phyloP scores from a whole-genome alignment of 2,797 vertebrate genomes.

The Sternarchorhynchus goeldii region DNA sequence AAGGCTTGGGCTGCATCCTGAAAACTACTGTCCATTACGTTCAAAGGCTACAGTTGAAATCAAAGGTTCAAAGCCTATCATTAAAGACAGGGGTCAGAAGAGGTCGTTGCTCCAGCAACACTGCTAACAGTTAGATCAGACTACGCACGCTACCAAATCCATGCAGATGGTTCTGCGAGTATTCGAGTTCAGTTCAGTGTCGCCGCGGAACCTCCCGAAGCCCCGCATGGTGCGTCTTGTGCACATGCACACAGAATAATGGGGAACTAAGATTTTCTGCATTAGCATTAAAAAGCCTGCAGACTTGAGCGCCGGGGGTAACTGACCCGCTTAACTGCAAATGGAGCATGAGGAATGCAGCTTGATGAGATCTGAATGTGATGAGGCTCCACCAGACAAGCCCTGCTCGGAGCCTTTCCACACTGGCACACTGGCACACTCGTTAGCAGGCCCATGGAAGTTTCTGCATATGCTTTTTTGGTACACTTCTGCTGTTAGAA shows the following conservation, averaged over 20 bases:
- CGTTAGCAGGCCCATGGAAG: constrained; percentile 23
- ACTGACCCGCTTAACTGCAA: constrained; percentile 52
- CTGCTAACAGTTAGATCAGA: neutral
- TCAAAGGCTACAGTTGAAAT: neutral
- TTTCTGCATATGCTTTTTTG: constrained; percentile 9
- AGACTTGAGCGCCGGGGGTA: constrained; percentile 40
- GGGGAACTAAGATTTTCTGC: constrained; percentile 18
- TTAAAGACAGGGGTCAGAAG: neutral
- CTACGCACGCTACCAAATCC: no score
- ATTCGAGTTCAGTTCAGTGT: neutral
- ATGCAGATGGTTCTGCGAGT: neutral
- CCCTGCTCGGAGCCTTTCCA: constrained; percentile 17
- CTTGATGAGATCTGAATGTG: constrained; percentile 47
- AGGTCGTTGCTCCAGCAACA: neutral
- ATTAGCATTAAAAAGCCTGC: constrained; percentile 39
- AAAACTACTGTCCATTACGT: neutral
- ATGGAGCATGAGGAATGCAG: constrained; percentile 41
- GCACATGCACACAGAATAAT: constrained; percentile 38
- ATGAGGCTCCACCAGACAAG: constrained; percentile 32
- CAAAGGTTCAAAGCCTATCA: neutral
- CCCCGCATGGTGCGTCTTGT: constrained; percentile 7
- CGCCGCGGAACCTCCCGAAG: neutral
- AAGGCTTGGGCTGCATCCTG: neutral
- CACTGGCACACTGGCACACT: constrained; percentile 12
- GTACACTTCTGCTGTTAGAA: neutral